These are phyloP conservation scores for Ianthella basta DNA, from an alignment of 37 sponge, comb jelly and placozoan genomes.

Conservation along the genomic window DNA sequence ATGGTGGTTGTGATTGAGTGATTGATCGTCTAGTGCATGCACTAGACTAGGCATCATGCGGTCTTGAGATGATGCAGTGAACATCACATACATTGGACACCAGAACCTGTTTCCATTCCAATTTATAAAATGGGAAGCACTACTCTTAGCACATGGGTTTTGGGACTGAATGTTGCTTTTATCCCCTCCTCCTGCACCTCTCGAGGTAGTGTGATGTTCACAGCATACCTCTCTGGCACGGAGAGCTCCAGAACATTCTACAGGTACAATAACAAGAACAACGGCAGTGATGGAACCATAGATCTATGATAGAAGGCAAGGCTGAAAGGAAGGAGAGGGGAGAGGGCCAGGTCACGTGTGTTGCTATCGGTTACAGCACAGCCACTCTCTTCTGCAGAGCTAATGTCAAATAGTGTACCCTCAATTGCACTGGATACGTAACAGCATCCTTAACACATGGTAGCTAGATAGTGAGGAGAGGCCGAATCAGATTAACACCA, in stretches of 20 bases:
- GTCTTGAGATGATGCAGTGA: no score
- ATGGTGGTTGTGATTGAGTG: no score
- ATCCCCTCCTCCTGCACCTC: slow-evolving; percentile 8
- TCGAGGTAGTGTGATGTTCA: background rate
- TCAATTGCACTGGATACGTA: background rate
- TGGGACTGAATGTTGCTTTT: slow-evolving; percentile 16
- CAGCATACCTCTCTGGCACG: background rate
- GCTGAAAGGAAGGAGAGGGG: background rate
- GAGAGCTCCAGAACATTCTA: slow-evolving; percentile 13
- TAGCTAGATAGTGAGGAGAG: background rate
- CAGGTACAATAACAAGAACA: background rate
- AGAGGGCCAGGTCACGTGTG: no score
- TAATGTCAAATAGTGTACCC: background rate
- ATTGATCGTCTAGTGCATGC: no score
- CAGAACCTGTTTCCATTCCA: no score
- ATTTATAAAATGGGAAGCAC: background rate
- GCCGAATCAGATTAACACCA: background rate
- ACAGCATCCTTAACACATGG: no score
- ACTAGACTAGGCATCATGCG: no score
- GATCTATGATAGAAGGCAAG: background rate
- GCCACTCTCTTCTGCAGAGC: no score
- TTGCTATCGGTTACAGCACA: no score
- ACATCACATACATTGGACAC: no score
- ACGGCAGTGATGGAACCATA: background rate
- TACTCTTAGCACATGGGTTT: background rate